Percentiles rank a stretch among this genome's conserved stretches.
Evolutionary conservation across 2,888 invertebrate genomes (phyloP).

Genomic region (Philopedon plagiatum): DNA sequence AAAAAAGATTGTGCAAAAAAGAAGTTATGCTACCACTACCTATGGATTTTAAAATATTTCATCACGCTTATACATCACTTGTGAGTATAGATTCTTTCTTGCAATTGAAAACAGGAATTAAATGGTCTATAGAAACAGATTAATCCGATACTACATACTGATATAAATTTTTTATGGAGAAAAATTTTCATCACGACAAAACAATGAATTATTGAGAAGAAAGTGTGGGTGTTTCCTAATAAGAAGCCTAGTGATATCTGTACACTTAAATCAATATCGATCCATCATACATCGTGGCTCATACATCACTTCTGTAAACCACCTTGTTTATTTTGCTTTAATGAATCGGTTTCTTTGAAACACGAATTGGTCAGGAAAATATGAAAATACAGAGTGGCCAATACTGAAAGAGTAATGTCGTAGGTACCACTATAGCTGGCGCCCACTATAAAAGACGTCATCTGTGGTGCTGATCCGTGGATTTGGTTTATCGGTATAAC

Average conservation of each 20-base stretch:
- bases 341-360: slow-evolving; percentile 8
- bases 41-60: too few relatives aligned
- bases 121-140: too few relatives aligned
- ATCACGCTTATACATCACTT: too few relatives aligned
- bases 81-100: too few relatives aligned
- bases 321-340: slow-evolving; percentile 22
- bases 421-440: too few relatives aligned
- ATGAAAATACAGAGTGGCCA: neutral
- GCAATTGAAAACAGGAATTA: too few relatives aligned
- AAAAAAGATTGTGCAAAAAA: too few relatives aligned
- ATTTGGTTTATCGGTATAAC: too few relatives aligned
- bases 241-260: slow-evolving; percentile 27
- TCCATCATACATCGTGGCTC: slow-evolving; percentile 36
- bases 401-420: neutral
- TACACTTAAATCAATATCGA: slow-evolving; percentile 36
- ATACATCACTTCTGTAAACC: slow-evolving; percentile 37
- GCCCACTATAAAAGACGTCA: too few relatives aligned
- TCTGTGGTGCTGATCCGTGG: too few relatives aligned
- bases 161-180: neutral
- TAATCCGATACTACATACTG: too few relatives aligned
- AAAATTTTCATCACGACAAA: slow-evolving; percentile 18
- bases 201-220: slow-evolving; percentile 8
- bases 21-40: too few relatives aligned
- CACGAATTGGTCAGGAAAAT: neutral
- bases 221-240: slow-evolving; percentile 35